Evolutionary conservation across 2,888 invertebrate species (phyloP).

Genomic region (Margaritifera margaritifera): DNA sequence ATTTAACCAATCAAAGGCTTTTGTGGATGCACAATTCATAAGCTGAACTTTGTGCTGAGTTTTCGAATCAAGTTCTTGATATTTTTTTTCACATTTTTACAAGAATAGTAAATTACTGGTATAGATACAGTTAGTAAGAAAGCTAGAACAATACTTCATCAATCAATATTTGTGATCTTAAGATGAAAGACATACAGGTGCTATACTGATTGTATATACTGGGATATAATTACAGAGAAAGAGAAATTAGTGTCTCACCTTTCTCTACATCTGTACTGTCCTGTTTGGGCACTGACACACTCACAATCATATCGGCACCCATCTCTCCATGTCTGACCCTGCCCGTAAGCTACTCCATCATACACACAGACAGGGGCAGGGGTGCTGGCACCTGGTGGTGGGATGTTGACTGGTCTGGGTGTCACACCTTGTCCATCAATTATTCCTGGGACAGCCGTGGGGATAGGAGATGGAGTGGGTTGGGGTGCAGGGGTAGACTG

Average conservation of each 20-base stretch:
- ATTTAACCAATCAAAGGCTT: no score
- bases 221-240: not conserved
- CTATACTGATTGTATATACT: no score
- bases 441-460: slow-evolving; percentile 41
- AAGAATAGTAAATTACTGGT: no score
- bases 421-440: slow-evolving; percentile 50
- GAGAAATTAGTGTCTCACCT: slow-evolving; percentile 28
- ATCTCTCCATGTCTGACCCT: slow-evolving; percentile 53
- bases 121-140: no score
- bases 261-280: slow-evolving; percentile 52
- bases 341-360: slow-evolving; percentile 48
- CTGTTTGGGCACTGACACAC: slow-evolving; percentile 47
- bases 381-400: slow-evolving; percentile 29
- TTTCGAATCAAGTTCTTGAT: no score
- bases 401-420: slow-evolving; percentile 22
- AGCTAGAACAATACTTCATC: no score
- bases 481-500: slow-evolving; percentile 3
- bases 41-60: no score
- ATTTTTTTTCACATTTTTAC: no score
- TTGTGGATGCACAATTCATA: no score
- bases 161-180: no score
- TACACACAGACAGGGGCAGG: slow-evolving; percentile 50
- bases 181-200: no score
- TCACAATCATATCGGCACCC: slow-evolving; percentile 54
- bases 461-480: slow-evolving; percentile 31